Conservation (phyloP, 2,888 invertebrate species). For the Druceiella hillmani region DNA sequence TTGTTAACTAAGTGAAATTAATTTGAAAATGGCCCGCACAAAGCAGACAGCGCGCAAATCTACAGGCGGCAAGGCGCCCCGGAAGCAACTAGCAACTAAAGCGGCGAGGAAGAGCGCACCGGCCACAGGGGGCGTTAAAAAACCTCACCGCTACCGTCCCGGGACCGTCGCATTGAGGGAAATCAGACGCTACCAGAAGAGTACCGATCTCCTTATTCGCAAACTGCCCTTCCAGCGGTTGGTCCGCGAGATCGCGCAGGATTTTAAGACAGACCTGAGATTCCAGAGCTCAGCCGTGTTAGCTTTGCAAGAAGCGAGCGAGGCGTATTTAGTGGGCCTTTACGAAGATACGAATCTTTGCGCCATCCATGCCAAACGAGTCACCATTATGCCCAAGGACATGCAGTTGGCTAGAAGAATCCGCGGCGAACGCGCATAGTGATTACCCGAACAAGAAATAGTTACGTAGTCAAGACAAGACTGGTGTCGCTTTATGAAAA, state of each 20-base stretch:
- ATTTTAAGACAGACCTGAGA: constrained; percentile 65
- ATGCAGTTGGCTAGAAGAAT: constrained; percentile 38
- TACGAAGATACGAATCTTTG: constrained; percentile 76
- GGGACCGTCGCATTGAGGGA: constrained; percentile 66
- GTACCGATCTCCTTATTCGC: constrained; percentile 64
- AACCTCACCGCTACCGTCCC: constrained; percentile 65
- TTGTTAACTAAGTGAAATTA: no score
- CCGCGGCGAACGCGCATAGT: constrained; percentile 36
- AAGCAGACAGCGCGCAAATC: constrained; percentile 72
- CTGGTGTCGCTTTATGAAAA: no score
- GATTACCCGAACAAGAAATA: no score
- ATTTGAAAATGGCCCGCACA: constrained; percentile 66
- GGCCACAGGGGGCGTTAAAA: constrained; percentile 68
- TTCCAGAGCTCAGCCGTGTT: constrained; percentile 68
- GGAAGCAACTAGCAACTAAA: constrained; percentile 66
- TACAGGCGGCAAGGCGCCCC: constrained; percentile 68
- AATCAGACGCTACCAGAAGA: constrained; percentile 68
- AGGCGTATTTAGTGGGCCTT: constrained; percentile 61
- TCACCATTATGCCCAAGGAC: constrained; percentile 44
- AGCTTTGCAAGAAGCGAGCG: constrained; percentile 58
- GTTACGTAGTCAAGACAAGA: no score
- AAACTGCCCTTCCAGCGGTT: constrained; percentile 69
- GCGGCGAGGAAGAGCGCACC: constrained; percentile 68
- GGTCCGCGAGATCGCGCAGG: constrained; percentile 69
- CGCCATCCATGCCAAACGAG: constrained; percentile 61